Evolutionary conservation across 2,888 invertebrate genomes (phyloP), one percentile per base, ranked within the genome.

Genomic region (Scaptomyza cyrtandrae): DNA sequence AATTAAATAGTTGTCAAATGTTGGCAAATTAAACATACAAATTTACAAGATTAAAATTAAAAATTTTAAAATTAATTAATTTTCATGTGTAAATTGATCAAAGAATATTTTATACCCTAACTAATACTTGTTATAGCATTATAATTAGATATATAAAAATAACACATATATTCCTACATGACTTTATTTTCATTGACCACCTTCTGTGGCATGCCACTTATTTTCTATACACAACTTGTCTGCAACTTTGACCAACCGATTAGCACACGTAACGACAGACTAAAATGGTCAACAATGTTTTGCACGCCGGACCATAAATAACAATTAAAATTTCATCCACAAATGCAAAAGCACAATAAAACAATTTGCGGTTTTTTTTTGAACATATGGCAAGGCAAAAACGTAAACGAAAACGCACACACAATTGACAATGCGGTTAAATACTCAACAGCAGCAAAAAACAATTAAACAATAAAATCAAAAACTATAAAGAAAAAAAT

Each of bases 351-450:
- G 64, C 48, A 64, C 66, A 71, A 83, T 83, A 80, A 86, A 83
- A 83, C 84, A 74, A 76, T 80, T 86, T 83, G 86, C 55, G 81
- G 81, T 62, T 68, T 71, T 68, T 71, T 78, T 63, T 60, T 71
- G 27, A 58, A 66, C 65, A 71, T 54, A 66, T 55, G 49, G 59
- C 43, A 39, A 33, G 13, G 14, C 35, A 43, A 53, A 61, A 67
- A 72, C 55, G 11, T 27, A 59, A 64, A 63, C 60, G 19, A 19
- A 19, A 19, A 63, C 59, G 45, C 49, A 45, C 46, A 64, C 16
- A 68, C 62, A 53, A 61, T 49, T 64, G 58, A 62, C 66, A 83
- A 58, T 83, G 84, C 54, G 83, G 86, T 73, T 69, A 53, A 71
- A 59, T 57, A 66, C 59, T 66, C 61, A 64, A 57, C n/a, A 66